Base-by-base conservation (phyloP, 2,113 vertebrate species). In the Theropithecus gelada region DNA sequence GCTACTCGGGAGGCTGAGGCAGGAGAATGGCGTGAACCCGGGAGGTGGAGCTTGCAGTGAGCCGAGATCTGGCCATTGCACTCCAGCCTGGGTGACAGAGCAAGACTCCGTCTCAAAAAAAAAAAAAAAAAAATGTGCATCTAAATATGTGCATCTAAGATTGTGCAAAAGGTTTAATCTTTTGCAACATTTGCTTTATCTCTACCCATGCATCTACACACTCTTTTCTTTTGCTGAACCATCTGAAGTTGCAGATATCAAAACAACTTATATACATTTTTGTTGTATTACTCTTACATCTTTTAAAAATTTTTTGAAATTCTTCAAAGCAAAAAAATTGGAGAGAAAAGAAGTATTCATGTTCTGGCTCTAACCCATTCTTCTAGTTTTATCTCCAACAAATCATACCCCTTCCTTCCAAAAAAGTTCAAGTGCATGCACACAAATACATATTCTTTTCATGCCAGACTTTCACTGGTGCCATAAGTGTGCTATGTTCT, bases 221-320 rank as follows among this genome's bases (percentile, higher is more conserved):
- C 55, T n/a, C 61, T 89, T 75, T 73, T 50, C 61, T 95, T 84
- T 94, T 92, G 88, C 35, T 70, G 90, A 96, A 55, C 30, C 17
- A 90, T 80, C 30, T 97, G 73, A 90, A 85, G 22, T 70, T 88
- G 23, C 79, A 88, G 66, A 43, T 57, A 89, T 66, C 30, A 94
- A 96, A 88, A 95, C 23, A 78, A 64, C 61, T 64, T n/a, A 72
- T 64, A 79, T 12, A 59, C 6, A 1, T 89, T 86, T 87, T 92
- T 86, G 45, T 59, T 87, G 2, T 78, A 43, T 72, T 92, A 52
- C 35, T 83, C 40, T 64, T 70, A 86, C 1, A 76, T 35, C 40
- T 61, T 50, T 40, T 6, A 17, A 30, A 35, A 83, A 48, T 66
- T 14, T 6, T 82, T 93, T 88, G 25, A 76, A 40, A 38, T 72